phyloP scores from a whole-genome alignment of 2,113 vertebrate species.

The Eurypyga helias region DNA sequence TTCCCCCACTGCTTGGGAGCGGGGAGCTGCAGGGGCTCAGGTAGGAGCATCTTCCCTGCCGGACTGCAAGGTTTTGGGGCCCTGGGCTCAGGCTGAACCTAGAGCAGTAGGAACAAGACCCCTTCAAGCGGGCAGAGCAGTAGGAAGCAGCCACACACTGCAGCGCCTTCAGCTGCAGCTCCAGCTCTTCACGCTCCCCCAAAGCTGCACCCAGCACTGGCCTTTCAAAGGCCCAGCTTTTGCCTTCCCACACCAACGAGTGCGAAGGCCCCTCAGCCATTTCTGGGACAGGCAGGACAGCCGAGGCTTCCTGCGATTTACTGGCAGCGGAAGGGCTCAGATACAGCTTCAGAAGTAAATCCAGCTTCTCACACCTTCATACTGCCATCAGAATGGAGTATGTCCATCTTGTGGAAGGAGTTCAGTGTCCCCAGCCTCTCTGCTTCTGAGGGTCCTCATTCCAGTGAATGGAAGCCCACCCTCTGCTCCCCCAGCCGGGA shows the following conservation, averaged over 20 bases:
- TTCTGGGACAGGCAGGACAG: background rate
- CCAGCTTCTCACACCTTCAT: background rate
- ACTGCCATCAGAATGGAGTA: background rate
- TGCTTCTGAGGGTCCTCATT: background rate
- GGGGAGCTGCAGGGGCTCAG: background rate
- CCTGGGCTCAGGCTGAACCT: background rate
- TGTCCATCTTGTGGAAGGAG: background rate
- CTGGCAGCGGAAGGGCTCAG: background rate
- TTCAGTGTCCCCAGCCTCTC: background rate
- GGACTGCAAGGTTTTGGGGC: too few relatives aligned
- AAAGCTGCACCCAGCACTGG: background rate
- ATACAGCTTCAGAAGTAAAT: background rate
- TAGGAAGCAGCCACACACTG: background rate
- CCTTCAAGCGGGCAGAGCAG: background rate
- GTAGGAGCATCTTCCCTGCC: background rate
- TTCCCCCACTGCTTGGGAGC: background rate
- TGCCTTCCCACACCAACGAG: background rate
- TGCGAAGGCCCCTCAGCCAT: background rate
- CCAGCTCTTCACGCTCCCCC: background rate
- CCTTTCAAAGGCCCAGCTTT: background rate
- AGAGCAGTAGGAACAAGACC: background rate
- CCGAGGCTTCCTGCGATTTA: background rate
- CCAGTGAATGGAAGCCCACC: background rate
- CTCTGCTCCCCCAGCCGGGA: background rate
- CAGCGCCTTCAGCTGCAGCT: background rate